Conservation (phyloP, 2,797 vertebrate species). For the Melanotaenia nigrans region DNA sequence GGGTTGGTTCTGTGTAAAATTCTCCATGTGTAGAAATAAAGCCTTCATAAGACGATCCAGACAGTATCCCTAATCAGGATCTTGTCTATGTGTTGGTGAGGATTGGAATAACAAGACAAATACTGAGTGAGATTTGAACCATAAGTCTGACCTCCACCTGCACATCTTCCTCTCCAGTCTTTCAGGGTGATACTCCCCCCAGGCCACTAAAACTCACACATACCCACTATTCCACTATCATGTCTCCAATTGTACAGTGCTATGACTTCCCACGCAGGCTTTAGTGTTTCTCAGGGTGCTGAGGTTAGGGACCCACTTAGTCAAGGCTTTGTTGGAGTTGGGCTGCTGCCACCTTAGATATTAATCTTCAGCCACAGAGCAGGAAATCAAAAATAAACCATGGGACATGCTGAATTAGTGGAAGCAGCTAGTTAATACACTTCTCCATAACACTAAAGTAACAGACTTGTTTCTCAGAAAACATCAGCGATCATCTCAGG, state of each 20-base stretch:
- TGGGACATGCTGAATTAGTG: conserved; percentile 73
- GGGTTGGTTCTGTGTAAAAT: conserved; percentile 10
- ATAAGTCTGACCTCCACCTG: conserved; percentile 74
- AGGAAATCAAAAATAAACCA: conserved; percentile 81
- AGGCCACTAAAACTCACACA: conserved; percentile 56
- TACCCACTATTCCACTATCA: conserved; percentile 65
- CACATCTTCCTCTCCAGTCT: conserved; percentile 71
- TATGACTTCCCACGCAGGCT: conserved; percentile 52
- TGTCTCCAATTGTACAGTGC: conserved; percentile 37
- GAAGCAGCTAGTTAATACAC: conserved; percentile 69
- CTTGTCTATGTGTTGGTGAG: conserved; percentile 51
- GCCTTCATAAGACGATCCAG: conserved; percentile 30
- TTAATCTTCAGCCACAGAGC: conserved; percentile 66
- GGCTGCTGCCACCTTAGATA: conserved; percentile 72
- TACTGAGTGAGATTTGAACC: conserved; percentile 66
- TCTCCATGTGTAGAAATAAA: not conserved
- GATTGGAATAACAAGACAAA: conserved; percentile 68
- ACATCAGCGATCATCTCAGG: conserved; percentile 47
- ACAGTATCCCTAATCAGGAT: conserved; percentile 33
- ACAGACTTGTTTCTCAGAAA: conserved; percentile 64
- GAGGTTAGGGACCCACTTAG: conserved; percentile 55
- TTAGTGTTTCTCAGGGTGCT: conserved; percentile 63
- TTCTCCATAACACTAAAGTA: conserved; percentile 52
- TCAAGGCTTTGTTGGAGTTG: conserved; percentile 76
- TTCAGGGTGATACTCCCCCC: conserved; percentile 75